Base-by-base conservation (phyloP, 2,888 invertebrate genomes). In the Drosophila leonis region DNA sequence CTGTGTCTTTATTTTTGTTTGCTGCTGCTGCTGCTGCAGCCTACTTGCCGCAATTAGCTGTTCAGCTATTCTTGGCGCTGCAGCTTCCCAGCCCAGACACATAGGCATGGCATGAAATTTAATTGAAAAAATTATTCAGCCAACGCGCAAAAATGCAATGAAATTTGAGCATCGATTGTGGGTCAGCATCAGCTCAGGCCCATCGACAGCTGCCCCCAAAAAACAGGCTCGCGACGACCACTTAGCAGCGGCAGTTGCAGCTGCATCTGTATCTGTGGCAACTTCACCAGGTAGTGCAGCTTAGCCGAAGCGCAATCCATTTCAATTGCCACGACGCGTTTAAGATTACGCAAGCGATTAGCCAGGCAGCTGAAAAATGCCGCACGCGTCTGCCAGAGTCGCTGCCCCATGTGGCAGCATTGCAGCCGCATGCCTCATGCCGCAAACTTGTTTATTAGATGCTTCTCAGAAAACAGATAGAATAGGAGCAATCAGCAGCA, bases 331-430 rank as follows among this genome's bases (percentile, higher is more conserved):
- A 77, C 83, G 68, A 70, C 81, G 87, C 91, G 88, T 86, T 90
- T 88, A 80, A 88, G 90, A 90, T 87, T 87, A 89, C 87, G 82
- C 83, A 82, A 75, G 65, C 87, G 88, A 90, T 88, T 90, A 88
- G 80, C 79, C 73, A 70, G 84, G 91, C 90, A 90, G 90, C 90
- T 90, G 89, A 78, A 90, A 90, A 90, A 89, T 89, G 89, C 79
- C 72, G 79, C 69, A 78, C 78, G 81, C 81, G 76, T 74, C 77
- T 77, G 72, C 42, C 52, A 48, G 27, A 39, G 27, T 9, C 51
- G 41, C 46, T 65, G 39, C 63, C 59, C 42, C 66, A 44, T 12
- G 42, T 27, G 52, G 52, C 52, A 52, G 52, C 33, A 37, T 18
- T 8, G 44, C n/a, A 31, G 39, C 27, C 33, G 20, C 31, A 27